phyloP scores from a whole-genome alignment of 2,797 vertebrate species.

The Peromyscus nudipes region DNA sequence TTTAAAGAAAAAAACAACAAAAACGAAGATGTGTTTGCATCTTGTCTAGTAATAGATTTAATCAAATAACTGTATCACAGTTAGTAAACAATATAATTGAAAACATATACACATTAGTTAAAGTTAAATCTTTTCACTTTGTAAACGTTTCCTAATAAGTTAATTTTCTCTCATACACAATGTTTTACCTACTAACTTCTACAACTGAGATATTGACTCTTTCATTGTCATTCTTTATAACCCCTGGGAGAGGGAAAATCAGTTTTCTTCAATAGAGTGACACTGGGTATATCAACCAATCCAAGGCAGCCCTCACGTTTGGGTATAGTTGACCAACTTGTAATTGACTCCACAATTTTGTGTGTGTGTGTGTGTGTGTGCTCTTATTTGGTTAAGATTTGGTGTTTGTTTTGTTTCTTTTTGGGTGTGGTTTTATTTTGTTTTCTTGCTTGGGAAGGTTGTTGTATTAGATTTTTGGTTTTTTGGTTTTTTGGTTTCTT shows the following conservation, averaged over 20 bases:
- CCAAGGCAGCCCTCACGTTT: neutral
- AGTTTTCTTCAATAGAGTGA: neutral
- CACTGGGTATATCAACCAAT: neutral
- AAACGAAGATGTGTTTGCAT: neutral
- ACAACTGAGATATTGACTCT: neutral
- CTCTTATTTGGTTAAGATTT: neutral
- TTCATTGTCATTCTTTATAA: neutral
- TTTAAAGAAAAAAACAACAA: neutral
- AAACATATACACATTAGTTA: neutral
- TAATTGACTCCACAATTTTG: neutral
- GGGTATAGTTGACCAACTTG: neutral
- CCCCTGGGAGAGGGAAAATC: too few species aligned
- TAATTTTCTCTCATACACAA: neutral
- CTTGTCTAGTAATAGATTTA: conserved; percentile 35
- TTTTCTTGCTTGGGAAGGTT: neutral
- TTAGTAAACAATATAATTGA: neutral
- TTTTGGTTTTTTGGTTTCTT: neutral
- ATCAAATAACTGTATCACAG: neutral
- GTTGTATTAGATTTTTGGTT: neutral
- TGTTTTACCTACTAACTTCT: neutral
- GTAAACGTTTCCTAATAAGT: neutral
- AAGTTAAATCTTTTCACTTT: conserved; percentile 38
- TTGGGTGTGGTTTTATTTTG: neutral
- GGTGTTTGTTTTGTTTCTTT: neutral
- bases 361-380: neutral